Evolutionary conservation across 2,797 vertebrate genomes (phyloP).

Genomic region (Rhyacichthys aspro): DNA sequence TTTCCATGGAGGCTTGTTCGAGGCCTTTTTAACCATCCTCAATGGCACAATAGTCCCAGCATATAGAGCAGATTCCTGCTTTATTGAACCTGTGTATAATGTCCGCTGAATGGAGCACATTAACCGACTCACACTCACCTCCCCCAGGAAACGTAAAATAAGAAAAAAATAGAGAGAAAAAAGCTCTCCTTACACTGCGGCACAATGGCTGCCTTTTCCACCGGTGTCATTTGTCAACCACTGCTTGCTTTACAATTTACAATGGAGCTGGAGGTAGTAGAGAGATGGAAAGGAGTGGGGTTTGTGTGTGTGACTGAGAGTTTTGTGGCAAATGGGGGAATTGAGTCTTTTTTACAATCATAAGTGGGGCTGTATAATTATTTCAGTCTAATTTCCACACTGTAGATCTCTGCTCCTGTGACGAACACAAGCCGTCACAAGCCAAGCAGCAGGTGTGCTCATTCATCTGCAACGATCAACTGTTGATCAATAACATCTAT

Average conservation of each 20-base stretch:
- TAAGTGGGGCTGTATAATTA: conserved; percentile 37
- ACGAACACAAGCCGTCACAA: background rate
- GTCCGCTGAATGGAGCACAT: conserved; percentile 77
- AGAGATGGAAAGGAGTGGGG: conserved; percentile 17
- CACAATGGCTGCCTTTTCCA: conserved; percentile 79
- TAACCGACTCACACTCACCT: conserved; percentile 75
- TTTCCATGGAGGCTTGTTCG: conserved; percentile 51
- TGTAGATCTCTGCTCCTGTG: background rate
- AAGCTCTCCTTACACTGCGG: conserved; percentile 62
- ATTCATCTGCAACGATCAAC: conserved; percentile 4
- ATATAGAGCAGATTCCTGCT: conserved; percentile 75
- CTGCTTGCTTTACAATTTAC: conserved; percentile 77
- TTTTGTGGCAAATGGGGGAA: conserved; percentile 18
- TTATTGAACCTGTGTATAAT: conserved; percentile 80
- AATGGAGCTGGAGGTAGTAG: conserved; percentile 53
- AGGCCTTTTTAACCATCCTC: conserved; percentile 65
- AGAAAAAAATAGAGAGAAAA: conserved; percentile 32
- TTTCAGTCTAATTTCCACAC: conserved; percentile 27
- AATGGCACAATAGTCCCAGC: conserved; percentile 72
- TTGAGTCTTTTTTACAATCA: conserved; percentile 32
- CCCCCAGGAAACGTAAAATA: conserved; percentile 56
- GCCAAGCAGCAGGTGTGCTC: conserved; percentile 4
- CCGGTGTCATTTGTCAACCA: conserved; percentile 78
- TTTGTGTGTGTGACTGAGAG: conserved; percentile 1
- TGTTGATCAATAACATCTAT: conserved; percentile 1